A percentile compares a stretch with the other conserved stretches of the same genome.
Conservation (phyloP, 2,113 vertebrate species). For the Phyllostomus discolor region DNA sequence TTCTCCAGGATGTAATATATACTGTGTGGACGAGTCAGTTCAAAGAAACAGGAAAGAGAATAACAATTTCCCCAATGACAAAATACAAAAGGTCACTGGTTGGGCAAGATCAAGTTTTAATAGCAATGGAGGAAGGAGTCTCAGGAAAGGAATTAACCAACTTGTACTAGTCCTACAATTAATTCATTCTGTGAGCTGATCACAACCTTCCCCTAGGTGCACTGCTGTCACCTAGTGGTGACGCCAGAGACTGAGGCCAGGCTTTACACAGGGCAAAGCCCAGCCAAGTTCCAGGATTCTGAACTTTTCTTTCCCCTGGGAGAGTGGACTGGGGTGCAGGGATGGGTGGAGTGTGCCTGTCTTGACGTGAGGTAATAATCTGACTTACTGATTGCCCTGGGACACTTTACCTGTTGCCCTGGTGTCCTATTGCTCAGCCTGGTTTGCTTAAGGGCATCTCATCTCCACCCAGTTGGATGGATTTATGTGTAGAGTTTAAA, state of each 20-base stretch:
- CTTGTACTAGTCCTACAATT: accelerated
- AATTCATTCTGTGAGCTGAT: accelerated
- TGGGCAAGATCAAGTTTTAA: not conserved
- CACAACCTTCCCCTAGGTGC: not conserved
- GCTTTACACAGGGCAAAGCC: not conserved
- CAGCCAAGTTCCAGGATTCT: not conserved
- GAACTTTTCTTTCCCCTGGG: not conserved
- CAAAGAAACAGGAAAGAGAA: not conserved
- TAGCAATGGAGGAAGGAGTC: not conserved
- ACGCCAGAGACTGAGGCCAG: not conserved
- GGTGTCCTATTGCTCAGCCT: not conserved
- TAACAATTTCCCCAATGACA: not conserved
- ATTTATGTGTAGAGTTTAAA: conserved; percentile 2
- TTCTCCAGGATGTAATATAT: not conserved
- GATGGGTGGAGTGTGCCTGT: accelerated
- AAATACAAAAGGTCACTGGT: not conserved
- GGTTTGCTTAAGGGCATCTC: not conserved
- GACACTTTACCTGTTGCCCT: not conserved
- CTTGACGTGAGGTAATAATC: no score
- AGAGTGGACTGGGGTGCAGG: accelerated
- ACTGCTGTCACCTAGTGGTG: conserved; percentile 44
- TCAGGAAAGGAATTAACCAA: not conserved
- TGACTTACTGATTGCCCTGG: not conserved
- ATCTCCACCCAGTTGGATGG: not conserved
- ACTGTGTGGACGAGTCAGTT: not conserved